These are phyloP conservation scores for Antedon bifida DNA, from an alignment of 35 echinoderm and acorn worm species.

Conservation along the genomic window DNA sequence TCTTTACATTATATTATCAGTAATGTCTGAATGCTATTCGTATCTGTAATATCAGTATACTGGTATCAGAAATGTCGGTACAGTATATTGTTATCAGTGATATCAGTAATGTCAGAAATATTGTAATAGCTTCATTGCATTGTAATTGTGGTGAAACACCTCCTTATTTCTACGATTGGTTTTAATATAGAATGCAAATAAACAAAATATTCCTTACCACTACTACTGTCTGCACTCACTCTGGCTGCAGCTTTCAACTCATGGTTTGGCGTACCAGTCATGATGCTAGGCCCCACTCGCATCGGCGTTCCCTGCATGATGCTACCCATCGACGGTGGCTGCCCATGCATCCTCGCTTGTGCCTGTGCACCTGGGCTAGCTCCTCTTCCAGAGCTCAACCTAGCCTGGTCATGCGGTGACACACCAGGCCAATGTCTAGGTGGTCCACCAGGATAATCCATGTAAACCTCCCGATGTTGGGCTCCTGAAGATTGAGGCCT, in stretches of 20 bases:
- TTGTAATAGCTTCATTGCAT: too few species aligned
- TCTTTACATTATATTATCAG: too few species aligned
- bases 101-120: too few species aligned
- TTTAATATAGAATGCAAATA: too few species aligned
- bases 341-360: not conserved
- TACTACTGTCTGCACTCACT: not conserved
- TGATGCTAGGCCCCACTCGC: slow-evolving; percentile 31
- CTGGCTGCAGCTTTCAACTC: slow-evolving; percentile 23
- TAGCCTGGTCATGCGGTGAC: not conserved
- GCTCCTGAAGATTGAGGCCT: not conserved
- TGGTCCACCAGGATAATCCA: not conserved
- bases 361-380: not conserved
- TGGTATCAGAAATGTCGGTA: too few species aligned
- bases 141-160: too few species aligned
- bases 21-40: too few species aligned
- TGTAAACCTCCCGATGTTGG: not conserved
- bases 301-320: slow-evolving; percentile 44
- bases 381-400: slow-evolving; percentile 8
- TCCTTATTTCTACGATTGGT: too few species aligned
- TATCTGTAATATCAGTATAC: too few species aligned
- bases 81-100: too few species aligned
- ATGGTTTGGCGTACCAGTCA: slow-evolving; percentile 29
- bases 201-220: not conserved
- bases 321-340: slow-evolving; percentile 15
- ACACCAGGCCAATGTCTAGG: not conserved